Evolutionary conservation across 2,797 vertebrate species (phyloP).

Genomic region (Lates japonicus): DNA sequence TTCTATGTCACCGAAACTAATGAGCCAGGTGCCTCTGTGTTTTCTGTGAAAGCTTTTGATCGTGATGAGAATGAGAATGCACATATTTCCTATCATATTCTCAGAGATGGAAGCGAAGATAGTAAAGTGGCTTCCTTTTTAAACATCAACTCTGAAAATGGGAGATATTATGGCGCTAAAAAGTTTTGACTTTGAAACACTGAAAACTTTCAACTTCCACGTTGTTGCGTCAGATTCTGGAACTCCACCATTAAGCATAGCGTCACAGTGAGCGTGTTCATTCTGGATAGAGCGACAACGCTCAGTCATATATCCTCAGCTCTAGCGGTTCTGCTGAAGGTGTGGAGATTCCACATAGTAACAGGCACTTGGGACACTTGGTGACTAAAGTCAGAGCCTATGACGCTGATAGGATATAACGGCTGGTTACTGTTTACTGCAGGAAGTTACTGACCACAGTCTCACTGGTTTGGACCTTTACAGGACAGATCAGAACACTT

Average conservation of each 20-base stretch:
- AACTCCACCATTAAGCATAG: neutral
- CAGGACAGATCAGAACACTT: too few relatives aligned
- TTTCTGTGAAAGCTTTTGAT: slow-evolving; percentile 68
- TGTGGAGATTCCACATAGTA: too few relatives aligned
- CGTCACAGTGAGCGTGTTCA: too few relatives aligned
- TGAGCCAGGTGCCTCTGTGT: slow-evolving; percentile 57
- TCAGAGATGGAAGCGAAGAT: slow-evolving; percentile 24
- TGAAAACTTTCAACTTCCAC: slow-evolving; percentile 39
- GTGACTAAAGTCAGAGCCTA: too few relatives aligned
- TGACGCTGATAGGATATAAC: too few relatives aligned
- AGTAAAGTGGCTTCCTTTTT: slow-evolving; percentile 26
- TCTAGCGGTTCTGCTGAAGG: neutral
- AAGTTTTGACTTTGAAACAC: slow-evolving; percentile 45
- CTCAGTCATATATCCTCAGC: too few relatives aligned
- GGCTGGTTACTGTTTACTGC: too few relatives aligned
- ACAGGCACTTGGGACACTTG: too few relatives aligned
- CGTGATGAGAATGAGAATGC: slow-evolving; percentile 67
- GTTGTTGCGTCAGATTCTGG: neutral
- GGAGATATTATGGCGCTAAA: slow-evolving; percentile 2
- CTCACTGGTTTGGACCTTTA: too few relatives aligned
- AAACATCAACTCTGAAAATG: slow-evolving; percentile 28
- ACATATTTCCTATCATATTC: slow-evolving; percentile 63
- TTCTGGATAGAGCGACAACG: too few relatives aligned
- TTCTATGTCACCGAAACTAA: slow-evolving; percentile 76
- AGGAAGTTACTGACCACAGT: too few relatives aligned